Conservation (phyloP, 2,888 invertebrate genomes). For the Calliphora vomitoria region DNA sequence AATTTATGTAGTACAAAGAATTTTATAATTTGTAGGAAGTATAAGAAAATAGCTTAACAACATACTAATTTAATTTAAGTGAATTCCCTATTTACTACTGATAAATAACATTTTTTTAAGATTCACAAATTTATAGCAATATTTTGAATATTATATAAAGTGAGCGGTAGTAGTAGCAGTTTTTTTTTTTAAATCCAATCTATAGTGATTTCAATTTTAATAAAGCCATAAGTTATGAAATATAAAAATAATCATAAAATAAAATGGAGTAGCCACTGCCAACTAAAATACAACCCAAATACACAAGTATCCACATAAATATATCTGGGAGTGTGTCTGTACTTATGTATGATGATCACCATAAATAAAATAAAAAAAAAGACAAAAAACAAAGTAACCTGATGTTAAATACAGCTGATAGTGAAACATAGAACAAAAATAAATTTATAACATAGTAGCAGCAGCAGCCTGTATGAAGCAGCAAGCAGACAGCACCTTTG, state of each 20-base stretch:
- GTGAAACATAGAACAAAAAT: slow-evolving; percentile 34
- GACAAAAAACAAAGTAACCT: background rate
- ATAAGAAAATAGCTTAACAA: no score
- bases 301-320: background rate
- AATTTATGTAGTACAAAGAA: no score
- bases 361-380: slow-evolving; percentile 47
- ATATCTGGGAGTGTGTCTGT: background rate
- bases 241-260: slow-evolving; percentile 19
- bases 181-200: background rate
- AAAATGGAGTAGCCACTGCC: slow-evolving; percentile 11
- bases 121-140: background rate
- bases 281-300: background rate
- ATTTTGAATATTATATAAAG: background rate
- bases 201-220: slow-evolving; percentile 52
- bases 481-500: slow-evolving; percentile 32
- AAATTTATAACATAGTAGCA: slow-evolving; percentile 49
- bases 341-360: slow-evolving; percentile 13
- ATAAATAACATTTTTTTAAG: no score
- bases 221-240: slow-evolving; percentile 47
- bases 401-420: slow-evolving; percentile 63
- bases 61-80: no score
- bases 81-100: no score
- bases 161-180: no score
- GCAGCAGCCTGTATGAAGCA: background rate
- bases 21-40: no score